Evolutionary conservation across 2,888 invertebrate species (phyloP), one percentile per base, ranked within the genome.

Genomic region (Orchesellides sinensis): DNA sequence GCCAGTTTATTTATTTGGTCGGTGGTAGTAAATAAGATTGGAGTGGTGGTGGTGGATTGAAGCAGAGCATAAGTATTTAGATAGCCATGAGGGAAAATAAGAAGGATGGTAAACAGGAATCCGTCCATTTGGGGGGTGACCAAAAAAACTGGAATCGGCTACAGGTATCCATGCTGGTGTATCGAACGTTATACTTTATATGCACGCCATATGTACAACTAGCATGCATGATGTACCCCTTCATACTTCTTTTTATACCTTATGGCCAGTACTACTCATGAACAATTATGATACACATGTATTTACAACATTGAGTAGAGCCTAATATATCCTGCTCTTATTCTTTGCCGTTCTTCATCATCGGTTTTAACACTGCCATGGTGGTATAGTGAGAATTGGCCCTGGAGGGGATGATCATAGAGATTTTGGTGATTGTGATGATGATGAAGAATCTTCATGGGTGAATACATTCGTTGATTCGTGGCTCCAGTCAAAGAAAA

Each of bases 141-240:
- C 70, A 70, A 65, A 65, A 61, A 65, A 79, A 79, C 79, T 79
- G 79, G 79, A 79, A 79, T 79, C 63, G 70, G 65, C 59, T 52
- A 70, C 63, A 79, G 17, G 12, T n/a, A 21, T 45, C 12, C 17
- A 52, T 52, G 17, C 10, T 2, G 14, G 17, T 17, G 17, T 8
- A 40, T 5, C 2, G 10, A 2, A 2, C n/a, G 40, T 32, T 32
- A 29, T 19, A 61, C 61, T 6, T 49, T 14, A 12, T 25, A 2
- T 19, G 23, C 19, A 19, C 29, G 19, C 29, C 2, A 54, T 49
- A 49, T 49, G 49, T 17, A 49, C 17, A 12, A 35, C 6, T 10
- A 56, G 25, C 14, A 27, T 23, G 25, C 56, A 25, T 8, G 12
- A 19, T 56, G 56, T 14, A 56, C 19, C 56, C 27, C 56, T 56